Evolutionary conservation across 2,888 invertebrate species (phyloP).

Genomic region (Torymus auratus): DNA sequence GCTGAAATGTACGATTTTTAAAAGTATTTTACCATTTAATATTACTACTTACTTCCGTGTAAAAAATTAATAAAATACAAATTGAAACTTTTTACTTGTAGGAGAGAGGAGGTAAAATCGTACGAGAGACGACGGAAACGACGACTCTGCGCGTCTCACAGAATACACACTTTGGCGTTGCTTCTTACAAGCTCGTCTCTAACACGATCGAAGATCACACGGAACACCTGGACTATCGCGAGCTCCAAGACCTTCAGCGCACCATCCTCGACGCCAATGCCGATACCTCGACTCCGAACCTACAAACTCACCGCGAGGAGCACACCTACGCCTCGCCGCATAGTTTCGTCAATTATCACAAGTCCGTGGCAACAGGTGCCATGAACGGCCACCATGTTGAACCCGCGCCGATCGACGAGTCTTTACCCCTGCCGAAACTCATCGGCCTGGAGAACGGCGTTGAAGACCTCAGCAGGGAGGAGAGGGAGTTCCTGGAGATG

Average conservation of each 20-base stretch:
- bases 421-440: neutral
- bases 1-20: no score
- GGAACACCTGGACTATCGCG: slow-evolving; percentile 66
- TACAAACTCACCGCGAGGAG: slow-evolving; percentile 49
- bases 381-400: slow-evolving; percentile 9
- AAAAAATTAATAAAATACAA: no score
- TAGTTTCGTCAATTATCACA: slow-evolving; percentile 23
- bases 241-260: slow-evolving; percentile 62
- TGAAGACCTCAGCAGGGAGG: slow-evolving; percentile 10
- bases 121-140: slow-evolving; percentile 78
- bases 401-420: no score
- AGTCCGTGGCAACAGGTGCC: slow-evolving; percentile 39
- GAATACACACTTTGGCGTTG: slow-evolving; percentile 78
- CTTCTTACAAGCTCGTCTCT: slow-evolving; percentile 79
- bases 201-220: slow-evolving; percentile 76
- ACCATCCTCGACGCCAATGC: slow-evolving; percentile 32
- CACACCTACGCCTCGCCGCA: slow-evolving; percentile 41
- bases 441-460: slow-evolving; percentile 12
- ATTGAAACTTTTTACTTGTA: slow-evolving; percentile 46
- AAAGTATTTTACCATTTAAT: no score
- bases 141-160: slow-evolving; percentile 79
- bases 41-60: no score
- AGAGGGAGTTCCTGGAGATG: slow-evolving; percentile 40
- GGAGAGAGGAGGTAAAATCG: slow-evolving; percentile 77
- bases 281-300: neutral